phyloP scores from a whole-genome alignment of 2,888 invertebrate genomes.

The Orgyia antiqua region DNA sequence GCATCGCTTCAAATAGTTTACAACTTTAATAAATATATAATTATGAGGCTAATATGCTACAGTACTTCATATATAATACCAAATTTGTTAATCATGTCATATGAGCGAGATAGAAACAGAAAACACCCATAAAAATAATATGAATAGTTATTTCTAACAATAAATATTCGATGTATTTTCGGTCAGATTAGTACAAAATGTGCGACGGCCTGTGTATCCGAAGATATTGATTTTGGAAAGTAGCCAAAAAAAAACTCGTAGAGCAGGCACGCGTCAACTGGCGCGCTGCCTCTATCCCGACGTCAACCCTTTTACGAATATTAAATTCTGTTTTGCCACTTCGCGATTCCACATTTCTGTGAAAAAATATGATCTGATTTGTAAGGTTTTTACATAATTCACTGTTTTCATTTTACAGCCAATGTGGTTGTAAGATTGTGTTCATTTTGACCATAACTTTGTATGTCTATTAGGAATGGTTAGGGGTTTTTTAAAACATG shows the following conservation, averaged over 20 bases:
- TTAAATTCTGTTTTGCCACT: constrained; percentile 79
- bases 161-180: too few relatives aligned
- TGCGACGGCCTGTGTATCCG: constrained; percentile 66
- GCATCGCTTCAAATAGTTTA: too few relatives aligned
- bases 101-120: too few relatives aligned
- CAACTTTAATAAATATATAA: too few relatives aligned
- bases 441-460: too few relatives aligned
- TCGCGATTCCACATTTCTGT: constrained; percentile 68
- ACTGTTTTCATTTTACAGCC: constrained; percentile 40
- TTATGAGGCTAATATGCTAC: too few relatives aligned
- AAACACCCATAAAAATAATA: too few relatives aligned
- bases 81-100: too few relatives aligned
- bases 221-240: constrained; percentile 77
- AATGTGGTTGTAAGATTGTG: constrained; percentile 19
- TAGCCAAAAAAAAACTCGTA: constrained; percentile 74
- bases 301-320: constrained; percentile 78
- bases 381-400: constrained; percentile 61
- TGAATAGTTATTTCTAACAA: too few relatives aligned
- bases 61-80: too few relatives aligned
- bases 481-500: too few relatives aligned
- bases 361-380: constrained; percentile 67
- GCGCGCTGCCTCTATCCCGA: constrained; percentile 66
- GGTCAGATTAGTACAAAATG: constrained; percentile 70
- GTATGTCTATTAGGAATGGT: too few relatives aligned
- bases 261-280: constrained; percentile 73